phyloP scores from a whole-genome alignment of 2,797 vertebrate genomes.

The Myiotriccus ornatus region DNA sequence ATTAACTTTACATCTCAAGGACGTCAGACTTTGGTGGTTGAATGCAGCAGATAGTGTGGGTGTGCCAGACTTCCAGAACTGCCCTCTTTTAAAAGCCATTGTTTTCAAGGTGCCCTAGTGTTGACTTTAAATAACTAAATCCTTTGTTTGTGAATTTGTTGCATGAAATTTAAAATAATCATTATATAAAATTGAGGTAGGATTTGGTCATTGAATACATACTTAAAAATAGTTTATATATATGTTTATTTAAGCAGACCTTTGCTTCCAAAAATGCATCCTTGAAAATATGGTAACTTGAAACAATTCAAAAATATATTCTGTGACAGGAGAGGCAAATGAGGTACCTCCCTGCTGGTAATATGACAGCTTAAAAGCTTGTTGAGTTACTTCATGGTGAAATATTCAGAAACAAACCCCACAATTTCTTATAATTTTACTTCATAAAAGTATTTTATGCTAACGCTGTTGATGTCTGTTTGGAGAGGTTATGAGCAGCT shows the following conservation, averaged over 20 bases:
- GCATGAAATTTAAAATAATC: fast-evolving
- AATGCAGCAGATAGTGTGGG: neutral
- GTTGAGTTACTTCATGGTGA: neutral
- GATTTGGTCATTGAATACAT: neutral
- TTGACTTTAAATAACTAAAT: neutral
- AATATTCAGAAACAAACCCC: neutral
- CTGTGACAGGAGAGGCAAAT: neutral
- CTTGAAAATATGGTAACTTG: neutral
- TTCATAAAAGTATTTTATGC: neutral
- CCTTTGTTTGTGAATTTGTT: neutral
- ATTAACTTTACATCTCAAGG: conserved; percentile 17
- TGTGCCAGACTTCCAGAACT: neutral
- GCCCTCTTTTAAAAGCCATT: neutral
- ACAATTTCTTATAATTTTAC: neutral
- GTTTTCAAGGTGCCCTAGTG: neutral
- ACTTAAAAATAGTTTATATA: neutral
- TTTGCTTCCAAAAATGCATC: neutral
- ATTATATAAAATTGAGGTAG: neutral
- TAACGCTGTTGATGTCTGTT: fast-evolving
- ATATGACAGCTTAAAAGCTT: neutral
- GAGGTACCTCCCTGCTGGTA: neutral
- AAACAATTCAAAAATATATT: neutral
- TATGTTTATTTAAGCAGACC: fast-evolving
- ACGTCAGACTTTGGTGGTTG: neutral
- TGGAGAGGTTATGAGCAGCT: neutral